Evolutionary conservation across 2,888 invertebrate species (phyloP).

Genomic region (Parnassius mnemosyne): DNA sequence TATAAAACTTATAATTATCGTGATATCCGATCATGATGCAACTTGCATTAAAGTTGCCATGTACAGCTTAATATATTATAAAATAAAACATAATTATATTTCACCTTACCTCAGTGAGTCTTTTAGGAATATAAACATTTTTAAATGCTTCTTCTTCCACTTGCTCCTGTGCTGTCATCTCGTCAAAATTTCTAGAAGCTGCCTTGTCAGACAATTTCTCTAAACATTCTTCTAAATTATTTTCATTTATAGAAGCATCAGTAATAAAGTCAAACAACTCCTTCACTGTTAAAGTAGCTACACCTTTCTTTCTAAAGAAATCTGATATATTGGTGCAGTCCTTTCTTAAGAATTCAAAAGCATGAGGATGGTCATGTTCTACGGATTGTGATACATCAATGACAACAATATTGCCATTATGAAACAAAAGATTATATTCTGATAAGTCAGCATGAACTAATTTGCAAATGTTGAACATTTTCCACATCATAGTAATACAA

Average conservation of each 20-base stretch:
- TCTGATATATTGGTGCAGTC: conserved; percentile 96
- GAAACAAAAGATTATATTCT: conserved; percentile 95
- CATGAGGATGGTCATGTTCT: conserved; percentile 98
- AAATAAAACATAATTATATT: neutral
- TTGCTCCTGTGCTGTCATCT: conserved; percentile 86
- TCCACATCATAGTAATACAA: conserved; percentile 94
- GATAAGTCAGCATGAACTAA: conserved; percentile 99
- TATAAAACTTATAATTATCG: no score
- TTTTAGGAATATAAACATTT: conserved; percentile 95
- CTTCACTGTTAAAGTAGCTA: conserved; percentile 94
- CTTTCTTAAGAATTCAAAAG: conserved; percentile 95
- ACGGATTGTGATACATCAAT: conserved; percentile 99
- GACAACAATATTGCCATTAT: conserved; percentile 90
- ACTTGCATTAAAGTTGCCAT: no score
- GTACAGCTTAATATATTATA: no score
- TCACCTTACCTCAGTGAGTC: conserved; percentile 88
- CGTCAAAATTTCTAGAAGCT: conserved; percentile 81
- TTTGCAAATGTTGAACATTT: conserved; percentile 94
- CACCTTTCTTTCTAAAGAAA: conserved; percentile 93
- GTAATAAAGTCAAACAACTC: conserved; percentile 98
- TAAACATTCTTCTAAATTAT: conserved; percentile 90
- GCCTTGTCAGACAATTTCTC: conserved; percentile 86
- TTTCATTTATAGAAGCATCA: conserved; percentile 90
- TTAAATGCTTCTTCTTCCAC: conserved; percentile 97
- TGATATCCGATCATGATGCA: no score